Evolutionary conservation across 2,888 invertebrate species (phyloP).

Genomic region (Agrotis segetum): DNA sequence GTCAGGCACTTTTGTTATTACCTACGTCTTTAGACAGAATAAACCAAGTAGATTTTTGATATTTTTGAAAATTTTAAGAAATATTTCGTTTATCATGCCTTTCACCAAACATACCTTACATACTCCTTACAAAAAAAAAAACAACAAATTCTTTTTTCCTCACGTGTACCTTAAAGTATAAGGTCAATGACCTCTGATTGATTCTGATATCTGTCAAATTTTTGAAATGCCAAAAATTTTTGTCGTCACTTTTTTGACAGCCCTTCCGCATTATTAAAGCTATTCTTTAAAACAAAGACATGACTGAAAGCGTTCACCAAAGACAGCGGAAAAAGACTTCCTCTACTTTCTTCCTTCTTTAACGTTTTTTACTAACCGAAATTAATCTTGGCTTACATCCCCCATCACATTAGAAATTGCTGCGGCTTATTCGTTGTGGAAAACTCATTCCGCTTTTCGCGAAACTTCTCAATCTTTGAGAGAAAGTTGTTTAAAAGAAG

Average conservation of each 20-base stretch:
- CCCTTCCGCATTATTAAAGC: constrained; percentile 19
- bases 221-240: not conserved
- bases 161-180: not conserved
- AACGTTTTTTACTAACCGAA: constrained; percentile 51
- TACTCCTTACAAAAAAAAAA: no score
- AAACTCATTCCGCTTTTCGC: constrained; percentile 33
- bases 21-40: no score
- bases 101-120: not conserved
- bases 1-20: no score
- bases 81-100: no score
- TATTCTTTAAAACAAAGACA: constrained; percentile 36
- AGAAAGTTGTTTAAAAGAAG: constrained; percentile 41
- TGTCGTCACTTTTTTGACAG: constrained; percentile 9
- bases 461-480: constrained; percentile 52
- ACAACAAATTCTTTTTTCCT: no score
- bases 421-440: constrained; percentile 20
- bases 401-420: constrained; percentile 43
- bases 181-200: not conserved
- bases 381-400: constrained; percentile 42
- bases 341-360: constrained; percentile 13
- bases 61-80: no score
- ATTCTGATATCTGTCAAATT: not conserved
- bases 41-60: no score
- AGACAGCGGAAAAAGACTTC: constrained; percentile 14
- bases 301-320: constrained; percentile 32